Conservation (phyloP, 2,888 invertebrate species). For the Drosophila prolongata region DNA sequence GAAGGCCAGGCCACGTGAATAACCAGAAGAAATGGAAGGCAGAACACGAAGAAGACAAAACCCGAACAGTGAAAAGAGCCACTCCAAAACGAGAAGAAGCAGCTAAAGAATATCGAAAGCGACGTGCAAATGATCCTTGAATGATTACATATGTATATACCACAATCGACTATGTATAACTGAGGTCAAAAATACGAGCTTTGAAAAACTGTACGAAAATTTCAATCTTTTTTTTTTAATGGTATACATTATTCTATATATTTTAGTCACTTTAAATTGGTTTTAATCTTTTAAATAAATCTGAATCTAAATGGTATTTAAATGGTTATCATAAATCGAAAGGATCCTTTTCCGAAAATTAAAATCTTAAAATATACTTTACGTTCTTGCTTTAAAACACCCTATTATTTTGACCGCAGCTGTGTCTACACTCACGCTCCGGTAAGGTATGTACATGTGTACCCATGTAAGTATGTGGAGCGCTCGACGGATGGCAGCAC, state of each 20-base stretch:
- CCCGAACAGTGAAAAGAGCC: slow-evolving; percentile 59
- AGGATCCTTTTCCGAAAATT: background rate
- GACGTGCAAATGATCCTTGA: slow-evolving; percentile 76
- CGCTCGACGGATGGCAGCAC: slow-evolving; percentile 64
- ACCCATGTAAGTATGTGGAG: slow-evolving; percentile 25
- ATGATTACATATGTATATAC: slow-evolving; percentile 45
- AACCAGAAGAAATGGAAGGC: slow-evolving; percentile 31
- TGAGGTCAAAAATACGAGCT: background rate
- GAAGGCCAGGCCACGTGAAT: slow-evolving; percentile 15
- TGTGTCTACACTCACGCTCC: slow-evolving; percentile 19
- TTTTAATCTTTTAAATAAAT: too few species aligned
- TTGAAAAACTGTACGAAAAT: background rate
- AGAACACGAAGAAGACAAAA: slow-evolving; percentile 11
- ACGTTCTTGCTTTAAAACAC: background rate
- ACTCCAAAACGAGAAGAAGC: slow-evolving; percentile 57
- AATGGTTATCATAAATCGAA: too few species aligned
- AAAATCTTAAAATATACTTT: background rate
- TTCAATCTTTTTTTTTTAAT: too few species aligned
- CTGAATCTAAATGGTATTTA: too few species aligned
- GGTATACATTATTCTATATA: too few species aligned
- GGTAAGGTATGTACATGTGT: slow-evolving; percentile 12
- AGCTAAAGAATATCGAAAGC: slow-evolving; percentile 38
- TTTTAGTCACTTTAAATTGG: too few species aligned
- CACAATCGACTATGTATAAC: background rate
- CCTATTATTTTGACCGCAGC: slow-evolving; percentile 23